These are phyloP conservation scores for Hydrolagus affinis DNA, from an alignment of 2,113 vertebrate genomes.

Conservation along the genomic window DNA sequence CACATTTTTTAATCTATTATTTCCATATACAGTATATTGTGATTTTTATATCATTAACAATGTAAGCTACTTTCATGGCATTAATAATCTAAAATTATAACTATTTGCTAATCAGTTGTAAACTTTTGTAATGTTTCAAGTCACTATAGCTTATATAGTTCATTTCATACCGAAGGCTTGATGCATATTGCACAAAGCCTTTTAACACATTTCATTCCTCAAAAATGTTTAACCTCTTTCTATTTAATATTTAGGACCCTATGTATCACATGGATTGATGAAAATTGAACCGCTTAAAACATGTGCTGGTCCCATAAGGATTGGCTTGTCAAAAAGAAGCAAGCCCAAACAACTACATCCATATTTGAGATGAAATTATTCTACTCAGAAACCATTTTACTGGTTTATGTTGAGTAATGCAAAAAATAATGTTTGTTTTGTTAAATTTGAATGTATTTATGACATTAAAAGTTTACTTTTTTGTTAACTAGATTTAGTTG, in stretches of 20 bases:
- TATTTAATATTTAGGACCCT: conserved; percentile 51
- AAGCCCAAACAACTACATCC: conserved; percentile 73
- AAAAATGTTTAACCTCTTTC: conserved; percentile 9
- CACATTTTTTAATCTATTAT: too few species aligned
- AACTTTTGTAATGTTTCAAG: too few species aligned
- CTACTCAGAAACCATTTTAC: neutral
- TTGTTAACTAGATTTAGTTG: neutral
- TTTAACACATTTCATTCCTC: neutral
- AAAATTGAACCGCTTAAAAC: conserved; percentile 78
- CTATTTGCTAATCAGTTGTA: too few species aligned
- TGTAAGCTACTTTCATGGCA: too few species aligned
- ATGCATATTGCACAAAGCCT: neutral
- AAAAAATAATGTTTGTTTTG: neutral
- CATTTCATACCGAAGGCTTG: neutral
- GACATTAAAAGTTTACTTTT: neutral
- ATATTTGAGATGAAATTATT: conserved; percentile 57
- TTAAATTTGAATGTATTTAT: neutral
- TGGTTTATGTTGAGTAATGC: neutral
- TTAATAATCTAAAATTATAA: too few species aligned
- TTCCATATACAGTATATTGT: too few species aligned
- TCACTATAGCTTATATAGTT: too few species aligned
- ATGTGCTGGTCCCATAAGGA: conserved; percentile 69
- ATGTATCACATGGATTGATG: conserved; percentile 48
- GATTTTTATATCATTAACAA: too few species aligned
- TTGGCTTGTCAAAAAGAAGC: conserved; percentile 80